phyloP scores from a whole-genome alignment of 1,140 invertebrate genomes.

The Calephelis virginiensis region DNA sequence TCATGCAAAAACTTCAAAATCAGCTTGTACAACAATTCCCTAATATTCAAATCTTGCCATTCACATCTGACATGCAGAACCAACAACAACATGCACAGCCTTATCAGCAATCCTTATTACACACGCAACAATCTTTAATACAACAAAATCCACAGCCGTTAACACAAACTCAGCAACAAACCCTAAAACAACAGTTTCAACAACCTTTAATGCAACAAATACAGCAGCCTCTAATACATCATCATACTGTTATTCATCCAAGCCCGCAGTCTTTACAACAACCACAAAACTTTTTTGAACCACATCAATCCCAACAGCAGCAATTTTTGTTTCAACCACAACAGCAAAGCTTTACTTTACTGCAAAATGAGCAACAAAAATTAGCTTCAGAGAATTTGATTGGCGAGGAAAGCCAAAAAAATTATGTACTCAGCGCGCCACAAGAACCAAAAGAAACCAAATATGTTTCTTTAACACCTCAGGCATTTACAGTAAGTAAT shows the following conservation, averaged over 20 bases:
- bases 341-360: conserved; percentile 27
- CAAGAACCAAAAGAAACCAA: conserved; percentile 56
- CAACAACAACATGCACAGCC: neutral
- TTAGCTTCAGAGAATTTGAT: conserved; percentile 58
- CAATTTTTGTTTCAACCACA: neutral
- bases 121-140: neutral
- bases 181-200: neutral
- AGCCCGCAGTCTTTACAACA: conserved; percentile 44
- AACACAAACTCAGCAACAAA: conserved; percentile 21
- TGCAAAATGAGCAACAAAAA: conserved; percentile 61
- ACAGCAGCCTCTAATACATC: neutral
- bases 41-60: conserved; percentile 59
- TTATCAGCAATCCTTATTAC: neutral
- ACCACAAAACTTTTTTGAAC: neutral
- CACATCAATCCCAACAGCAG: neutral
- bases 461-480: conserved; percentile 48
- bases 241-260: no score
- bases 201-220: neutral
- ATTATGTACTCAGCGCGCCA: conserved; percentile 57
- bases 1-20: conserved; percentile 61
- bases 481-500: conserved; percentile 48
- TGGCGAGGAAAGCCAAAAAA: conserved; percentile 40
- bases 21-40: conserved; percentile 63
- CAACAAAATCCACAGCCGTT: conserved; percentile 1
- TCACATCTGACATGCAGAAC: conserved; percentile 38